Evolutionary conservation across 2,888 invertebrate genomes (phyloP), one percentile per base, ranked within the genome.

Genomic region (Drosophila merina): DNA sequence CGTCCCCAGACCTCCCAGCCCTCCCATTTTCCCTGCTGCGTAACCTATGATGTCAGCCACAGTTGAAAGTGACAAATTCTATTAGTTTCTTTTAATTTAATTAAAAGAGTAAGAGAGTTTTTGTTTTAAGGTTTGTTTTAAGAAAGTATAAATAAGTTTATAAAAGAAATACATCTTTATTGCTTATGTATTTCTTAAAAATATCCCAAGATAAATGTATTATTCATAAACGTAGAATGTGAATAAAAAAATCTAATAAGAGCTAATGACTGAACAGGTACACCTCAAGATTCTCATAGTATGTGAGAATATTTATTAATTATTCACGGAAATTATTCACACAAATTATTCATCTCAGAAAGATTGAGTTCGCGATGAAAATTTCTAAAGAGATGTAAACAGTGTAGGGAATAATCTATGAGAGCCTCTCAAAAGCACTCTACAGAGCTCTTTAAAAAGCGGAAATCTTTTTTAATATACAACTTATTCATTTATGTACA

Each of bases 41-140:
- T 62, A 69, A 71, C 68, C 71, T 56, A 83, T 83, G 84, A 86
- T 84, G 78, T 86, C 86, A 86, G 60, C 36, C n/a, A 6, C 12
- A n/a, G 36, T 12, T 36, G 36, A 36, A 36, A 36, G 36, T 50
- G 49, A 31, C 20, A 26, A 58, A 58, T 20, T 48, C 63, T 49
- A 51, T 28, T 36, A 50, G 28, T 3, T 28, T 20, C n/a, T 44
- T 28, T 59, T 33, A 12, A 47, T 25, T 25, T 25, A 44, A 20
- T 25, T 44, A 44, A 2, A 25, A 25, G 2, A 25, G 1, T 25
- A 7, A 3, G 8, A 5, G 40, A 54, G 57, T 51, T 49, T 48
- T 66, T 48, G 54, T 70, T 66, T 49, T 69, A 45, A 56, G 8
- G 7, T 56, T 56, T 62, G 70, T 1, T 20, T 20, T 20, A 2